Evolutionary conservation across 2,113 vertebrate genomes (phyloP).

Genomic region (Scalopus aquaticus): DNA sequence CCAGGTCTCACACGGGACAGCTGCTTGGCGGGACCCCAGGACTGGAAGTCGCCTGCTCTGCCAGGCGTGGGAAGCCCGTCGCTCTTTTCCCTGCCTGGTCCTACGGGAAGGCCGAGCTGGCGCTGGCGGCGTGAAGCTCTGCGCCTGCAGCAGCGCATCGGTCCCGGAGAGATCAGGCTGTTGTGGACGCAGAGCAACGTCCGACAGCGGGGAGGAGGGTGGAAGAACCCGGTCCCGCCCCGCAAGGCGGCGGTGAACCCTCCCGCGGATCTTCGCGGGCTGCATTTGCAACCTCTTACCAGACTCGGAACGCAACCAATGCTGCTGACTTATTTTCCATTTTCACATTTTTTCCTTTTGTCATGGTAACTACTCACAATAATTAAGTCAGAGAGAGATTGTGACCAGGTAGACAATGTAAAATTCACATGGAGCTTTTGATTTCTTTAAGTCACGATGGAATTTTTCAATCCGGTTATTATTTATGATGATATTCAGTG

Average conservation of each 20-base stretch:
- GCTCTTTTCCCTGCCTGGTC: neutral
- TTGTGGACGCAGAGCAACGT: no score
- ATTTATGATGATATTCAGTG: slow-evolving; percentile 37
- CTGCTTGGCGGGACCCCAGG: neutral
- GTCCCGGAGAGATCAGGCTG: no score
- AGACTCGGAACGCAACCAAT: neutral
- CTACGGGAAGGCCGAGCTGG: neutral
- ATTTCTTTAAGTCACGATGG: slow-evolving; percentile 1
- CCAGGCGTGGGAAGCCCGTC: no score
- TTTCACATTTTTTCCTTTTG: neutral
- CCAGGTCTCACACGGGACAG: neutral
- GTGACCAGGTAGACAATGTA: neutral
- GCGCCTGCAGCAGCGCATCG: neutral
- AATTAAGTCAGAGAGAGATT: neutral
- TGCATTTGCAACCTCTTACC: neutral
- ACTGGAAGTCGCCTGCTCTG: no score
- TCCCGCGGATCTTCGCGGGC: no score
- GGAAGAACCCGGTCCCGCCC: neutral
- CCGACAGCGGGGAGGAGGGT: neutral
- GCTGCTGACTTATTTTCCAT: neutral
- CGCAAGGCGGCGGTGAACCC: no score
- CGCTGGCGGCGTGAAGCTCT: fast-evolving
- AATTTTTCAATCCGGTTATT: slow-evolving; percentile 35
- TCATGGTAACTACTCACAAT: neutral
- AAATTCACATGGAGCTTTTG: neutral